Evolutionary conservation across 2,888 invertebrate genomes (phyloP).

Genomic region (Tridacna gigas): DNA sequence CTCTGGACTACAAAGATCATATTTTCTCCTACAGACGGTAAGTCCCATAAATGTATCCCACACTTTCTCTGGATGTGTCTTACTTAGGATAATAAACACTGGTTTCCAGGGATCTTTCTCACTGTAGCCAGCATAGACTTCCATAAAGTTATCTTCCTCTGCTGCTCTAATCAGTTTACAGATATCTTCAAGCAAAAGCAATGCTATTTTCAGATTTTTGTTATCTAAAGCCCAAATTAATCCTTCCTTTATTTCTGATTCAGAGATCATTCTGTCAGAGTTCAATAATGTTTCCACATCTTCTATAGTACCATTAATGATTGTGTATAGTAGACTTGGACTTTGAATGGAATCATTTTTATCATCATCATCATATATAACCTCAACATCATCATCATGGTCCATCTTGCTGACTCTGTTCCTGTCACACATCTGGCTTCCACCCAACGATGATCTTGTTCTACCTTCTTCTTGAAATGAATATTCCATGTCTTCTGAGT

Average conservation of each 20-base stretch:
- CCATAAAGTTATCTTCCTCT: constrained; percentile 48
- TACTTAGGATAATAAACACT: constrained; percentile 52
- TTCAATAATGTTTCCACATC: constrained; percentile 45
- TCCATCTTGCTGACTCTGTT: background rate
- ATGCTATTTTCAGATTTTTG: constrained; percentile 36
- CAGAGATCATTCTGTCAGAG: constrained; percentile 55
- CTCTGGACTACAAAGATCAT: constrained; percentile 47
- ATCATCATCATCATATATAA: background rate
- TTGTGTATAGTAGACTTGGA: constrained; percentile 30
- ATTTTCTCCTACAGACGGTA: constrained; percentile 51
- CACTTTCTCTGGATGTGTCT: constrained; percentile 28
- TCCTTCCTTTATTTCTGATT: constrained; percentile 53
- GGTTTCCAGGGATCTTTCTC: constrained; percentile 52
- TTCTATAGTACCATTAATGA: constrained; percentile 45
- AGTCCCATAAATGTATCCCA: constrained; percentile 58
- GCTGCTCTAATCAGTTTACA: constrained; percentile 42
- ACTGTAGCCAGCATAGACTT: constrained; percentile 55
- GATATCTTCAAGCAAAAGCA: constrained; percentile 52
- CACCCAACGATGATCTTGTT: background rate
- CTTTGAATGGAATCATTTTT: background rate
- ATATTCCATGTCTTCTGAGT: constrained; percentile 51
- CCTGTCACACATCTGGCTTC: background rate
- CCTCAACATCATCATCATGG: background rate
- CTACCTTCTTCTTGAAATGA: background rate
- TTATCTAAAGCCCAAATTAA: constrained; percentile 41